These are phyloP conservation scores for Trichechus manatus DNA, from an alignment of 2,113 vertebrate species.

Conservation along the genomic window DNA sequence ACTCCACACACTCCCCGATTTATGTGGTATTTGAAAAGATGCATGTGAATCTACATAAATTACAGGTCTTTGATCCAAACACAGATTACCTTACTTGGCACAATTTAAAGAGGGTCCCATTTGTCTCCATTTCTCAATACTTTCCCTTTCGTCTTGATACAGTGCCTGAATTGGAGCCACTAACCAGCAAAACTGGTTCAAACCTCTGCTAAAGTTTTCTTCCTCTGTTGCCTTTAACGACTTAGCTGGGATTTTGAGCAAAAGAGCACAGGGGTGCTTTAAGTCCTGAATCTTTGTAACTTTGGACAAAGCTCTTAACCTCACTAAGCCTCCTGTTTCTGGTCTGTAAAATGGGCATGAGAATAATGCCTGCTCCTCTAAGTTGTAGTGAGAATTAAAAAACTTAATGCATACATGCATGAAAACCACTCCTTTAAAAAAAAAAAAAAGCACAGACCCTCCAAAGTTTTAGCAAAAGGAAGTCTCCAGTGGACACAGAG, in stretches of 20 bases:
- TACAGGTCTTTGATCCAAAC: constrained; percentile 47
- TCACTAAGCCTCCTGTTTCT: not conserved
- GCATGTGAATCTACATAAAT: constrained; percentile 63
- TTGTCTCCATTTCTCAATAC: constrained; percentile 8
- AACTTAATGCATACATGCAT: not conserved
- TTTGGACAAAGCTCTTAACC: not conserved
- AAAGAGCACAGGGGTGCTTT: not conserved
- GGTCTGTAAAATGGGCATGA: not conserved
- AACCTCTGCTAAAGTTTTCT: not conserved
- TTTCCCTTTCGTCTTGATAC: constrained; percentile 30
- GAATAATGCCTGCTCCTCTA: not conserved
- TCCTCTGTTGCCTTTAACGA: not conserved
- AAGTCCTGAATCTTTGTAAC: not conserved
- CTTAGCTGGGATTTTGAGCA: not conserved
- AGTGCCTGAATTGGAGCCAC: not conserved
- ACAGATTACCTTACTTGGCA: constrained; percentile 42
- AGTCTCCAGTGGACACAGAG: not conserved
- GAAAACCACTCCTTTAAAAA: not conserved
- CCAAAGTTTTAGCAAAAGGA: not conserved
- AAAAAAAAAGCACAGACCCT: not conserved
- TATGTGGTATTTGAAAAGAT: constrained; percentile 52
- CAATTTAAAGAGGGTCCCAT: not conserved
- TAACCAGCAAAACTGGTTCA: constrained; percentile 6
- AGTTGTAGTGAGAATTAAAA: not conserved
- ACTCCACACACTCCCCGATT: constrained; percentile 24